Evolutionary conservation across 1,140 invertebrate species (phyloP).

Genomic region (Diuraphis noxia): DNA sequence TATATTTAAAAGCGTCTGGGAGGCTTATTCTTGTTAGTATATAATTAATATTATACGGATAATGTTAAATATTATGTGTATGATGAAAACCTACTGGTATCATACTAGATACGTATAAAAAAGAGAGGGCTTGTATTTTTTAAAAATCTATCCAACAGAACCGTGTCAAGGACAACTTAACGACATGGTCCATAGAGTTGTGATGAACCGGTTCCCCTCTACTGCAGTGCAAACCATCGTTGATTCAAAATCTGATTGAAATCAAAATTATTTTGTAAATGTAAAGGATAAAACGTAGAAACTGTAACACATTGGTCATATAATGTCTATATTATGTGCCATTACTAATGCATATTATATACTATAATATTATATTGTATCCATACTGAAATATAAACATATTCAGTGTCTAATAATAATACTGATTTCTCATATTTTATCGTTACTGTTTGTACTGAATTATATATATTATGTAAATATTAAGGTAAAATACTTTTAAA

Average conservation of each 20-base stretch:
- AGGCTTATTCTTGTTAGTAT: background rate
- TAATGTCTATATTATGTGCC: background rate
- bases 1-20: background rate
- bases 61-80: conserved; percentile 26
- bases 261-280: conserved; percentile 34
- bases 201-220: conserved; percentile 53
- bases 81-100: conserved; percentile 40
- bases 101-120: conserved; percentile 21
- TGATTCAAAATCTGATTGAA: conserved; percentile 29
- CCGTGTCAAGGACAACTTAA: conserved; percentile 53
- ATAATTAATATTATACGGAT: background rate
- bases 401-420: background rate
- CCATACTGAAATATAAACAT: background rate
- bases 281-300: background rate
- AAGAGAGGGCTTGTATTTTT: conserved; percentile 52
- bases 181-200: conserved; percentile 48
- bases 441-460: background rate
- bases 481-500: background rate
- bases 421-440: background rate
- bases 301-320: background rate
- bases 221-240: conserved; percentile 36
- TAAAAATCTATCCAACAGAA: conserved; percentile 50
- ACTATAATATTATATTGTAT: background rate
- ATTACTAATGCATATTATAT: conserved; percentile 3
- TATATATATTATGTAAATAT: background rate